A percentile compares a stretch with the other conserved stretches of the same genome.
Conservation (phyloP, 2,113 vertebrate genomes). For the Oncorhynchus clarkii region DNA sequence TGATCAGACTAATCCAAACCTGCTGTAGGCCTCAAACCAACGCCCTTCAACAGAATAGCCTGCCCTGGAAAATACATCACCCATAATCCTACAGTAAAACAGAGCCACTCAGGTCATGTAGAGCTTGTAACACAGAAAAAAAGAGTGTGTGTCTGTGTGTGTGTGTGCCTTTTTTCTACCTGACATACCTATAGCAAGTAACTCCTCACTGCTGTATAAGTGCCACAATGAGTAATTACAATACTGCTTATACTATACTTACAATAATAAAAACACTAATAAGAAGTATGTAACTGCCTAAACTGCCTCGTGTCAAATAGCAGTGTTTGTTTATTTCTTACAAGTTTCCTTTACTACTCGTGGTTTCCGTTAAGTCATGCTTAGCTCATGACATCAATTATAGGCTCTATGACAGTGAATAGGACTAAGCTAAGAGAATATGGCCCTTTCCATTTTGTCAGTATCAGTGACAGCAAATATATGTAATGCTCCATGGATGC, state of each 20-base stretch:
- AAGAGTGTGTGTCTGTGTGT: conserved; percentile 1
- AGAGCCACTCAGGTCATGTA: conserved; percentile 25
- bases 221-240: too few species aligned
- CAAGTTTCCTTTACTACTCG: background rate
- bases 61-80: conserved; percentile 54
- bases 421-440: background rate
- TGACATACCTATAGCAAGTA: too few species aligned
- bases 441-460: background rate
- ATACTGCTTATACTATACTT: too few species aligned
- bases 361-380: background rate
- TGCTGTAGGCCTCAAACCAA: conserved; percentile 48
- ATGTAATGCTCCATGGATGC: background rate
- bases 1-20: conserved; percentile 60
- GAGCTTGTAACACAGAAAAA: conserved; percentile 16
- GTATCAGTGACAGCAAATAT: background rate
- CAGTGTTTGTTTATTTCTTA: background rate
- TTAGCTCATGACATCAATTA: background rate
- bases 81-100: conserved; percentile 30
- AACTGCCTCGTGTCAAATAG: background rate
- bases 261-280: too few species aligned
- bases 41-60: conserved; percentile 27
- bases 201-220: too few species aligned
- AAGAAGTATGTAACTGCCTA: background rate
- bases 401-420: background rate
- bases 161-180: too few species aligned